These are phyloP conservation scores for Corynorhinus townsendii DNA, from an alignment of 2,113 vertebrate species.

Conservation along the genomic window DNA sequence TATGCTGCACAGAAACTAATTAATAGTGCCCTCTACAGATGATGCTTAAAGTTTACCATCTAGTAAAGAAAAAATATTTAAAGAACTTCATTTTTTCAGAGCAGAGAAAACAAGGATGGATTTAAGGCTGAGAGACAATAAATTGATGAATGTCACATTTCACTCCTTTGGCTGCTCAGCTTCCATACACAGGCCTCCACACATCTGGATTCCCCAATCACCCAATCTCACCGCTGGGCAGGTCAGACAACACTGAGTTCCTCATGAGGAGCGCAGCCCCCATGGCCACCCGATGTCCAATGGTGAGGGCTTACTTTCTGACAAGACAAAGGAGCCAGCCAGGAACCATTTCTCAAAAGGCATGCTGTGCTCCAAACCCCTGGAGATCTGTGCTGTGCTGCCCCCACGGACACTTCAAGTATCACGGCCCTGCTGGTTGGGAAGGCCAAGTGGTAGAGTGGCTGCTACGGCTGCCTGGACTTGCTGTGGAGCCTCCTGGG, in stretches of 20 bases:
- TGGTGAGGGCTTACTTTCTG: not conserved
- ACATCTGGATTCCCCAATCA: not conserved
- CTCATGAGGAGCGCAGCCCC: not conserved
- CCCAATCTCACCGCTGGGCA: not conserved
- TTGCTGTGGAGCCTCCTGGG: not conserved
- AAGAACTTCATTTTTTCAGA: not conserved
- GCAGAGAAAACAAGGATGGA: not conserved
- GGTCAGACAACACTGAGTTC: not conserved
- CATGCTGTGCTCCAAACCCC: not conserved
- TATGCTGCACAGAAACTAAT: not conserved
- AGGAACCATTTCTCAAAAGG: not conserved
- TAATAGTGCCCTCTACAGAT: not conserved
- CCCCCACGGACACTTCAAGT: accelerated
- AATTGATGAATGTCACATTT: not conserved
- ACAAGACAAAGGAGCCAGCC: not conserved
- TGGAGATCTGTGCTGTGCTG: not conserved
- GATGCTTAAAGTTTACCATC: not conserved
- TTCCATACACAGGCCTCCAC: not conserved
- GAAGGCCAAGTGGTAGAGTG: not conserved
- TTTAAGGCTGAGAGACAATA: not conserved
- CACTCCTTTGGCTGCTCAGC: not conserved
- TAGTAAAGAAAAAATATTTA: not conserved
- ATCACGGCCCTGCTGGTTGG: not conserved
- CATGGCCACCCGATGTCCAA: not conserved
- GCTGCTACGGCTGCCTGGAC: not conserved